Base-by-base conservation (phyloP, 1,140 invertebrate species). In the Anadara kagoshimensis region DNA sequence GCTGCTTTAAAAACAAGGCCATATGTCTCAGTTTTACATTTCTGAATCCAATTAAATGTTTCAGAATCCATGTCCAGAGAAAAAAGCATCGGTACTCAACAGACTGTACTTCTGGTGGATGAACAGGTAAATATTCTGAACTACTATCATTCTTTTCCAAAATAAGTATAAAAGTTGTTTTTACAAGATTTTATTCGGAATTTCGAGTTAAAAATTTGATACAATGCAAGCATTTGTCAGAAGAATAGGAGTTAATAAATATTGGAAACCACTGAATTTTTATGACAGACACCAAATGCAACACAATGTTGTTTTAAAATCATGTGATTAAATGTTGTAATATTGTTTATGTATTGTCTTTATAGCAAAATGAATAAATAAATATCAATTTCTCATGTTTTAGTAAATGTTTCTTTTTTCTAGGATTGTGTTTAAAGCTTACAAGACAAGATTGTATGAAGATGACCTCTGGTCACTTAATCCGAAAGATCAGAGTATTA, bases 91-190 rank as follows among this genome's bases (percentile, higher is more conserved):
- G 24, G 98, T 97, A 87, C 91, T 96, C 11, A 96, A 95, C 36
- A 92, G 93, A 62, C 86, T 98, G 5, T 91, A 94, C 0, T 99
- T 97, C 86, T 92, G 93, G 51, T 99, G 97, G 97, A 97, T 98
- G 86, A 95, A 96, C 89, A 62, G 71, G 72, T 81, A 84, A 69
- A 83, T 82, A 22, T 16, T 20, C 41, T 29, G 0, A 56, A 18
- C 18, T 43, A 22, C n/a, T 54, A 26, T 10, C 53, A 8, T 4
- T n/a, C 1, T 29, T 45, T 18, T 26, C 22, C 22, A 29, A 65
- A 29, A 26, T 22, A 43, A 10, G 36, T 16, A 36, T 29, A 29
- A n/a, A 41, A 12, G 5, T 67, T 18, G 22, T 16, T 24, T 16
- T 29, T 29, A 14, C 20, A 26, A 65, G 26, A 22, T 8, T 49